Evolutionary conservation across 2,888 invertebrate genomes (phyloP).

Genomic region (Oligia latruncula): DNA sequence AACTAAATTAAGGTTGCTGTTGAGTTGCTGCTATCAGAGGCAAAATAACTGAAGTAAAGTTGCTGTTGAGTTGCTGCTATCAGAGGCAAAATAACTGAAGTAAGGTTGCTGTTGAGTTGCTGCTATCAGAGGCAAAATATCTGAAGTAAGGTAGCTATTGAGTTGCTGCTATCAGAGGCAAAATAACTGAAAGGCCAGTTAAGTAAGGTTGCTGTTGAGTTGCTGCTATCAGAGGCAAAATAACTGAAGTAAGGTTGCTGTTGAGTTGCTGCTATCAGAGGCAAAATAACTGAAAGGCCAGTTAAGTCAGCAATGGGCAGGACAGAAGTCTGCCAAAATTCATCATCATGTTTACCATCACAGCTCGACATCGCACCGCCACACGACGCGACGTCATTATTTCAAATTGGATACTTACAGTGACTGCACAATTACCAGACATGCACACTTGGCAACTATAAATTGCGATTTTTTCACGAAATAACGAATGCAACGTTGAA

Average conservation of each 20-base stretch:
- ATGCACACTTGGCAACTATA: no score
- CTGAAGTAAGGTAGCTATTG: background rate
- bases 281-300: background rate
- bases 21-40: background rate
- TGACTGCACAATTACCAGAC: constrained; percentile 20
- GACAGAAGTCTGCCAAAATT: background rate
- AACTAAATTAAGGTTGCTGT: background rate
- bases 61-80: no score
- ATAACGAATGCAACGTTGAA: no score
- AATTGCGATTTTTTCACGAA: no score
- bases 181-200: background rate
- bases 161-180: background rate
- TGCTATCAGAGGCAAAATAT: background rate
- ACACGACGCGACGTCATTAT: constrained; percentile 19
- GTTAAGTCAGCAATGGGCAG: no score
- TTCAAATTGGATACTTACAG: constrained; percentile 30
- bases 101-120: no score
- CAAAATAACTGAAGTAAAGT: background rate
- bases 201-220: background rate
- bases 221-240: background rate
- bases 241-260: background rate
- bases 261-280: background rate
- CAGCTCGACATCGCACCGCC: background rate
- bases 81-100: no score
- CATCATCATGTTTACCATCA: background rate